These are phyloP conservation scores for Euwallacea similis DNA, from an alignment of 1,140 invertebrate species.

Conservation along the genomic window DNA sequence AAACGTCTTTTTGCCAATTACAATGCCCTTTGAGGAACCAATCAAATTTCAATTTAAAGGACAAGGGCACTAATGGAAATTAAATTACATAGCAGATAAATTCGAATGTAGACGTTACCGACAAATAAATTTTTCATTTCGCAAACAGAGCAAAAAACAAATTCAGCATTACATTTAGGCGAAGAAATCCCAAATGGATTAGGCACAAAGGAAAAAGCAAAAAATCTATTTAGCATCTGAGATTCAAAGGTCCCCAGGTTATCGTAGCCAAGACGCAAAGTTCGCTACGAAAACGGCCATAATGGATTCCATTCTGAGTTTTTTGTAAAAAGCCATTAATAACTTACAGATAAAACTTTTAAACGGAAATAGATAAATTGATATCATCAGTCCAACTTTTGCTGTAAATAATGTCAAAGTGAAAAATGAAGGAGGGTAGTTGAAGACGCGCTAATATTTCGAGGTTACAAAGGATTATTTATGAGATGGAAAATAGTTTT, in stretches of 20 bases:
- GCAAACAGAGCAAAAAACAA: not conserved
- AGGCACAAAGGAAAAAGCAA: not conserved
- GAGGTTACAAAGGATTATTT: not conserved
- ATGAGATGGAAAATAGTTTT: conserved; percentile 1
- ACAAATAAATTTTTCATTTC: not conserved
- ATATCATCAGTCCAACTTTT: conserved; percentile 4
- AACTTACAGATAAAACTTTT: conserved; percentile 3
- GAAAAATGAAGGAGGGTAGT: not conserved
- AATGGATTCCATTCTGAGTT: conserved; percentile 2
- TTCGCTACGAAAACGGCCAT: not conserved
- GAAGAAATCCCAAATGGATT: not conserved
- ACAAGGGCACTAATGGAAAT: no score
- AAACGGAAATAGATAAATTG: conserved; percentile 2
- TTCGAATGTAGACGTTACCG: not conserved
- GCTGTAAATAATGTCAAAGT: conserved; percentile 7
- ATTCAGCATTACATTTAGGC: no score
- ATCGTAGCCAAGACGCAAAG: not conserved
- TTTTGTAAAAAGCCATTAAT: conserved; percentile 3
- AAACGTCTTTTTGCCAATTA: no score
- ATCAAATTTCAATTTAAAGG: no score
- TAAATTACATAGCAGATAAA: not conserved
- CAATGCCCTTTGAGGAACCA: no score
- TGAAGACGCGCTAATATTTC: not conserved
- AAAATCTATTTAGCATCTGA: not conserved
- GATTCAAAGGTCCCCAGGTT: not conserved